phyloP scores from a whole-genome alignment of 1,140 invertebrate species.

The Hypsibius dujardini region DNA sequence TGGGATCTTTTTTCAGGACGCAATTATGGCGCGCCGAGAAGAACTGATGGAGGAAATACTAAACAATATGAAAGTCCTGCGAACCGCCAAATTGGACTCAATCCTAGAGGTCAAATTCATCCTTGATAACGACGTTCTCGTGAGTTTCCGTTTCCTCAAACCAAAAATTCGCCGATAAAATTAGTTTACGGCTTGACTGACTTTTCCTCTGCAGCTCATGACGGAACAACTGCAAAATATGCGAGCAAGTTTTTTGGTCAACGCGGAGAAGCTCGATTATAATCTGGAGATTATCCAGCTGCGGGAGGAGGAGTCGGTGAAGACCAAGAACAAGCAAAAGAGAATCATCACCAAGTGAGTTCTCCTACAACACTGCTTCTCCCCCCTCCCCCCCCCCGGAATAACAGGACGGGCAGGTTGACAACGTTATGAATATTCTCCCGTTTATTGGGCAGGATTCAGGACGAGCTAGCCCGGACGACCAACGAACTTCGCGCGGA shows the following conservation, averaged over 20 bases:
- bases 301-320: conserved; percentile 10
- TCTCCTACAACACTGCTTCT: not conserved
- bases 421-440: not conserved
- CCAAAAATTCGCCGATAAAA: not conserved
- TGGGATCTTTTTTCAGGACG: not conserved
- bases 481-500: conserved; percentile 6
- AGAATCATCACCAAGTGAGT: conserved; percentile 10
- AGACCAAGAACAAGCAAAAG: conserved; percentile 15
- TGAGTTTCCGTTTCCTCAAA: not conserved
- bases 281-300: conserved; percentile 12
- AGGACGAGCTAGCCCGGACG: conserved; percentile 2
- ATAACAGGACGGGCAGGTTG: not conserved
- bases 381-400: not conserved
- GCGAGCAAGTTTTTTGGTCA: conserved; percentile 15
- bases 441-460: not conserved
- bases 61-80: conserved; percentile 10
- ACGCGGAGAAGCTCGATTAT: conserved; percentile 14
- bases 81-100: conserved; percentile 5
- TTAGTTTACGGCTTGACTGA: not conserved
- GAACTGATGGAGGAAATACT: conserved; percentile 11
- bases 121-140: conserved; percentile 12
- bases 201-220: not conserved
- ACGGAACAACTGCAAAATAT: conserved; percentile 16
- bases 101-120: not conserved
- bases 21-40: not conserved